Evolutionary conservation across 2,113 vertebrate genomes (phyloP).

Genomic region (Atherinomorus stipes): DNA sequence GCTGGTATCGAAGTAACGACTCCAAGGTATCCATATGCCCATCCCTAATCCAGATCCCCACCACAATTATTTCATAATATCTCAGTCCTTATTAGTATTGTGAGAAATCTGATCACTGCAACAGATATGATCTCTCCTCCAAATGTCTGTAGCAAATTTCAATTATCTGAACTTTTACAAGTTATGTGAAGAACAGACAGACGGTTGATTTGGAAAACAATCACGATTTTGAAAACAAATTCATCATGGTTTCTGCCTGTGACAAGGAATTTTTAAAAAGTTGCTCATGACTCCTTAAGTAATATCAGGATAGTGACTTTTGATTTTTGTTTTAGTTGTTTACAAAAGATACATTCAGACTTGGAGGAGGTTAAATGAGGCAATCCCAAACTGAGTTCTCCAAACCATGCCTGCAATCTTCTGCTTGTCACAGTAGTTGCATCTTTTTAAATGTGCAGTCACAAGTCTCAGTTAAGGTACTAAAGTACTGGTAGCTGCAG

Average conservation of each 20-base stretch:
- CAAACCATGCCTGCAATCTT: background rate
- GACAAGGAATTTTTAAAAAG: background rate
- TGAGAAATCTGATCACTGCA: background rate
- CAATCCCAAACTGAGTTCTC: background rate
- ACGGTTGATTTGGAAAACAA: background rate
- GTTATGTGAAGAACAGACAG: background rate
- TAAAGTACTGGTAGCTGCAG: background rate
- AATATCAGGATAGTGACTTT: background rate
- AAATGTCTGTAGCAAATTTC: background rate
- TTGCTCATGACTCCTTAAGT: background rate
- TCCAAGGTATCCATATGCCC: too few species aligned
- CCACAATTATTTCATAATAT: background rate
- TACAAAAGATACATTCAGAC: background rate
- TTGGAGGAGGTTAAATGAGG: background rate
- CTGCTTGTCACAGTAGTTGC: background rate
- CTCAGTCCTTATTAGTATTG: background rate
- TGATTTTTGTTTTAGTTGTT: background rate
- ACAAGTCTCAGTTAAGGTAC: too few species aligned
- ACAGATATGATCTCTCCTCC: background rate
- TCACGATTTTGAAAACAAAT: background rate
- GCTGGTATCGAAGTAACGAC: too few species aligned
- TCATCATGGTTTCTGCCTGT: background rate
- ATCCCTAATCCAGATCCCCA: too few species aligned
- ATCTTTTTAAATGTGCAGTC: too few species aligned
- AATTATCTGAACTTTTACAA: background rate